These are phyloP conservation scores for Macroteleia sp. DNA, from an alignment of 2,888 invertebrate genomes.

Conservation along the genomic window DNA sequence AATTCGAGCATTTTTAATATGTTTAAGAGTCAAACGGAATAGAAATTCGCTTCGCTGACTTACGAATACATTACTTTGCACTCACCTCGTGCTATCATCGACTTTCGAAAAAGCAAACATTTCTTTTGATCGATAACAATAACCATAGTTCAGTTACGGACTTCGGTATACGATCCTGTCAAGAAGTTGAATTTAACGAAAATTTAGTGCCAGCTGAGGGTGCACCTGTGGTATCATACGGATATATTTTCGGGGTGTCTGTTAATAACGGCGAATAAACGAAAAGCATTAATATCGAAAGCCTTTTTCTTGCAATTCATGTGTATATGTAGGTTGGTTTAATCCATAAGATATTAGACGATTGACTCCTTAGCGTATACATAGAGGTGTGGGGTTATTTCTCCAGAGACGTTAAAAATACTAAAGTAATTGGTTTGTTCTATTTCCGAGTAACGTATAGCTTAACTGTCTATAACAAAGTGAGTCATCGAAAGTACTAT, in stretches of 20 bases:
- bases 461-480: constrained; percentile 1
- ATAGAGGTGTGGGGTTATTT: constrained; percentile 25
- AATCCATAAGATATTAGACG: constrained; percentile 32
- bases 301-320: constrained; percentile 14
- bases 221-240: constrained; percentile 55
- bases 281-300: constrained; percentile 36
- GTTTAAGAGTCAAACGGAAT: too few relatives aligned
- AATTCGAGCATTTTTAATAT: too few relatives aligned
- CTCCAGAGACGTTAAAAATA: constrained; percentile 36
- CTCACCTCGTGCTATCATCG: constrained; percentile 52
- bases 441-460: constrained; percentile 28
- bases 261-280: constrained; percentile 51
- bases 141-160: constrained; percentile 55
- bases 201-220: constrained; percentile 63
- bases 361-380: constrained; percentile 41
- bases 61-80: too few relatives aligned
- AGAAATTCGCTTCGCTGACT: too few relatives aligned
- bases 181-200: constrained; percentile 58
- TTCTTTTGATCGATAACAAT: constrained; percentile 58
- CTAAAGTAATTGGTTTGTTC: constrained; percentile 58
- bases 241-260: constrained; percentile 3
- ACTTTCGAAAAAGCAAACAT: constrained; percentile 48
- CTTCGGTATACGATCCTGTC: constrained; percentile 44
- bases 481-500: constrained; percentile 20
- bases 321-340: constrained; percentile 17